Evolutionary conservation across 2,797 vertebrate species (phyloP).

Genomic region (Phrynocephalus forsythii): DNA sequence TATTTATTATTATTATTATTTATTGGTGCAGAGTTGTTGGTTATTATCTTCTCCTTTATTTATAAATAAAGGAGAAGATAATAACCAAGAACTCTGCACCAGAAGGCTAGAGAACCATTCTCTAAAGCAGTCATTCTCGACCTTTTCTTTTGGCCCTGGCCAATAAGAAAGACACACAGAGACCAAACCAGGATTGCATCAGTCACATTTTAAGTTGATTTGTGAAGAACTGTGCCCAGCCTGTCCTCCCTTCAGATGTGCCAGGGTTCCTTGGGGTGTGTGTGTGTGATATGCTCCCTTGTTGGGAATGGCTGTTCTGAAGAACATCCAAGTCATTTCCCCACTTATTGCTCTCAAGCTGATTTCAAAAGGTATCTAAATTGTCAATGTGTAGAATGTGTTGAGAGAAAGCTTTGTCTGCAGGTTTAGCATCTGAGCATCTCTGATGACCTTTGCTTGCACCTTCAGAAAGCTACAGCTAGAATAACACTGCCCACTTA

Average conservation of each 20-base stretch:
- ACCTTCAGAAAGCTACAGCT: background rate
- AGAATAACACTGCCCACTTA: background rate
- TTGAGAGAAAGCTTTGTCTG: background rate
- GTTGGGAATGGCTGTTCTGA: background rate
- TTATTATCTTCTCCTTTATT: too few relatives aligned
- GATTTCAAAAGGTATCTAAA: conserved; percentile 27
- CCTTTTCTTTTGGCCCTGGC: background rate
- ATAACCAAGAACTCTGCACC: background rate
- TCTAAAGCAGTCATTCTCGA: background rate
- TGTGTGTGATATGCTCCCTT: too few relatives aligned
- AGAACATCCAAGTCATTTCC: background rate
- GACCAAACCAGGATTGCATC: too few relatives aligned
- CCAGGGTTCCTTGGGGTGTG: too few relatives aligned
- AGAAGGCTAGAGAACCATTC: background rate
- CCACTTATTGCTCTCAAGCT: background rate
- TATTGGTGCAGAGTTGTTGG: too few relatives aligned
- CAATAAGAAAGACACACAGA: too few relatives aligned
- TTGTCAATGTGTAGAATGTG: background rate
- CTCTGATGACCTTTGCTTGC: background rate
- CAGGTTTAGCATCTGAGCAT: background rate
- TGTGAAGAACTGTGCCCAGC: too few relatives aligned
- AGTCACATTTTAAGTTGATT: too few relatives aligned
- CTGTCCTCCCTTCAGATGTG: too few relatives aligned
- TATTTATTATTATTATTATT: too few relatives aligned
- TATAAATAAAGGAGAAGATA: background rate